Evolutionary conservation across 2,797 vertebrate genomes (phyloP).

Genomic region (Allobates femoralis): DNA sequence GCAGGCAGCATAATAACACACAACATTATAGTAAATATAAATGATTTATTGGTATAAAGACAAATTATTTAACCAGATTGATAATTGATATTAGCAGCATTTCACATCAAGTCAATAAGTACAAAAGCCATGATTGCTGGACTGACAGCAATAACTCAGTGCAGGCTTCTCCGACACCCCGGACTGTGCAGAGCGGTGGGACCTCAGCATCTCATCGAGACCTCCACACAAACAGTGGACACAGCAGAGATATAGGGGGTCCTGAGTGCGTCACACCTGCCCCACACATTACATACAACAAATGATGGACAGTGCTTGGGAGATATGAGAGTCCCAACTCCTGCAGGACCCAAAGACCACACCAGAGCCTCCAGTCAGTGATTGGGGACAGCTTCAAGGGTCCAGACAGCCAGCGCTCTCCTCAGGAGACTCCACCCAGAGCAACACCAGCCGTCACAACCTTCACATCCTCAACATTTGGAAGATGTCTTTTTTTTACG

Average conservation of each 20-base stretch:
- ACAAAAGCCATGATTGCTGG: background rate
- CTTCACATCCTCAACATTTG: background rate
- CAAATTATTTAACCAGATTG: background rate
- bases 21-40: background rate
- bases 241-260: background rate
- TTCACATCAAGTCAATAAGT: background rate
- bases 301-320: background rate
- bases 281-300: background rate
- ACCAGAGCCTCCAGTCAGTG: background rate
- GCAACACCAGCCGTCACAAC: background rate
- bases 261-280: too few species aligned
- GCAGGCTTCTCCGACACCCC: background rate
- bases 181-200: too few species aligned
- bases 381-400: background rate
- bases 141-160: background rate
- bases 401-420: background rate
- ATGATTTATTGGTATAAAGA: background rate
- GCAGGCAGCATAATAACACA: too few species aligned
- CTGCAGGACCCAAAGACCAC: background rate
- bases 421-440: constrained; percentile 23
- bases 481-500: background rate
- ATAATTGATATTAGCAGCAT: constrained; percentile 27
- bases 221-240: background rate
- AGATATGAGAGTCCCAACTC: background rate
- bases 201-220: too few species aligned